Conservation (phyloP, 2,113 vertebrate genomes). For the Promerops cafer region DNA sequence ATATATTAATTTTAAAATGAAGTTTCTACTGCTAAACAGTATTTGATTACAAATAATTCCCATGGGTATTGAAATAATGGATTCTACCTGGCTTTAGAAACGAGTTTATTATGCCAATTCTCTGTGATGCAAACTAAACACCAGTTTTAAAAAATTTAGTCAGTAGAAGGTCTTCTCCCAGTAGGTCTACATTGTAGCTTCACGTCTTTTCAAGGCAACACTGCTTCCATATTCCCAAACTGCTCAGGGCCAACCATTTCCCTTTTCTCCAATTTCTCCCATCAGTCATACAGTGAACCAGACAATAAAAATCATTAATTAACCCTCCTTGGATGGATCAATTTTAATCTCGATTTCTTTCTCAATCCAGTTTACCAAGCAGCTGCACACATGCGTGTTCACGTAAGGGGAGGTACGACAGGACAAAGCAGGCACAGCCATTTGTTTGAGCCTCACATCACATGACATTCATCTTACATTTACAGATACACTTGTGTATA, state of each 20-base stretch:
- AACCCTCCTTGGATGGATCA: background rate
- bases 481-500: background rate
- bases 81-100: background rate
- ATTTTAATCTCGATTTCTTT: background rate
- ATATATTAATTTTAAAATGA: background rate
- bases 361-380: background rate
- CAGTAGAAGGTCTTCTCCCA: background rate
- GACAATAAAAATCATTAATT: background rate
- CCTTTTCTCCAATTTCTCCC: background rate
- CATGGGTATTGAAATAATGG: background rate
- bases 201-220: background rate
- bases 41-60: background rate
- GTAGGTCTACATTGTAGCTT: background rate
- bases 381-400: fast-evolving
- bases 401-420: background rate
- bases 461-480: background rate
- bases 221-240: background rate
- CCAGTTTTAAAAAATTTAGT: background rate
- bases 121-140: background rate
- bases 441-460: background rate
- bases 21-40: background rate
- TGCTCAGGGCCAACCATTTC: background rate
- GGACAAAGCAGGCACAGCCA: background rate
- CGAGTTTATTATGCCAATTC: background rate
- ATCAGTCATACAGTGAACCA: background rate